Evolutionary conservation across 2,888 invertebrate genomes (phyloP), one percentile per base, ranked within the genome.

Genomic region (Ichneumon xanthorius): DNA sequence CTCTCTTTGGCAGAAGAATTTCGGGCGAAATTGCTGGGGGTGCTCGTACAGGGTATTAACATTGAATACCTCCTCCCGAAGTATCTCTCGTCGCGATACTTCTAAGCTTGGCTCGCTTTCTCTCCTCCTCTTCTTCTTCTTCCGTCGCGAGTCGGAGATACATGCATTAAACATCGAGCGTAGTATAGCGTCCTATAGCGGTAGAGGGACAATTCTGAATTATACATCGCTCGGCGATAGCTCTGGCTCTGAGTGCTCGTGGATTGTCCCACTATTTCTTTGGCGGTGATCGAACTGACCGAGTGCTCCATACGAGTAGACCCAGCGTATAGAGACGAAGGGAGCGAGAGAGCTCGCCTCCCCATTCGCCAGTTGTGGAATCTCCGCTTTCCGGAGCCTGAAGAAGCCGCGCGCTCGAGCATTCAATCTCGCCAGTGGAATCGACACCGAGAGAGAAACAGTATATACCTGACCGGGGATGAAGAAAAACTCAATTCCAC

Each of bases 101-200:
- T 78, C 80, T 67, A 63, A 77, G 67, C 68, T 76, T 63, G 63
- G 33, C 67, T 61, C 30, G 71, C 72, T 80, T 80, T 78, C 73
- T 78, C 71, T 82, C 70, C 70, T 75, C 37, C 30, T 53, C 71
- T 65, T 58, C 37, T 45, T 53, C 63, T 58, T 67, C 40, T 67
- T 58, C 19, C 68, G 72, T 81, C 77, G 77, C 55, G 45, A 63
- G 33, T 50, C 70, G 76, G 71, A 26, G 84, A 83, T 83, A 86
- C 91, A 93, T 93, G 92, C 92, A 93, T 93, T 92, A 93, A 93
- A 93, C 93, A 93, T 93, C 89, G 87, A 85, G 89, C 87, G 90
- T 90, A 90, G 89, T 88, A 88, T 33, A 9, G 71, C 45, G 19
- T 40, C 40, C 67, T 58, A 70, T 37, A 72, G 45, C 58, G 30